phyloP scores from a whole-genome alignment of 2,113 vertebrate species.

The Romanogobio albipinnatus region DNA sequence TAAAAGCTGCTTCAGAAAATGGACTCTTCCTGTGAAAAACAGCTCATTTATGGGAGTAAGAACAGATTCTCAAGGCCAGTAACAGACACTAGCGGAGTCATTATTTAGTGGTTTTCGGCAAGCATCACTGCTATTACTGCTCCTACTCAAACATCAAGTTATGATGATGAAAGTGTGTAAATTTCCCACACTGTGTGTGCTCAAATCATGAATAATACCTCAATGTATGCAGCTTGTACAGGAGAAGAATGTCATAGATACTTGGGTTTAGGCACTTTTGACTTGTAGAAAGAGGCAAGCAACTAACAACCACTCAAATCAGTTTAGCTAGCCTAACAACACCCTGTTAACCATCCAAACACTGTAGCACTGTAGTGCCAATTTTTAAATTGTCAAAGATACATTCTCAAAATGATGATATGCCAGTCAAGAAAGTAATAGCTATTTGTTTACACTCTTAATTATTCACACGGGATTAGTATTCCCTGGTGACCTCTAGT shows the following conservation, averaged over 20 bases:
- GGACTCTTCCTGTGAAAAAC: conserved; percentile 45
- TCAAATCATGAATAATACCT: background rate
- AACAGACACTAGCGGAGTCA: background rate
- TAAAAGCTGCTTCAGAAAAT: conserved; percentile 53
- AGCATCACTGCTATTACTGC: background rate
- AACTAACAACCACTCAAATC: no score
- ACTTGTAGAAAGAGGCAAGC: no score
- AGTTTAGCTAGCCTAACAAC: no score
- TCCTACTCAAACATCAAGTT: background rate
- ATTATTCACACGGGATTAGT: no score
- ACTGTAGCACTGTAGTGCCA: no score
- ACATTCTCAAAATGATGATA: no score
- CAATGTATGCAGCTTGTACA: background rate
- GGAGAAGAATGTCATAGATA: background rate
- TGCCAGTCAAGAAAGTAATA: background rate
- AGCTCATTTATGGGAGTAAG: conserved; percentile 28
- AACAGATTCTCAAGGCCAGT: conserved; percentile 42
- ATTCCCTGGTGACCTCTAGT: no score
- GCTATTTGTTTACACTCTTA: background rate
- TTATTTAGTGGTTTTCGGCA: background rate
- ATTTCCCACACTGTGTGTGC: background rate
- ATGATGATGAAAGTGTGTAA: background rate
- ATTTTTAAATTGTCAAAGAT: no score
- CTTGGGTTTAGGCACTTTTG: no score
- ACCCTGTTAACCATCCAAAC: no score